Evolutionary conservation across 2,113 vertebrate species (phyloP).

Genomic region (Nematolebias whitei): DNA sequence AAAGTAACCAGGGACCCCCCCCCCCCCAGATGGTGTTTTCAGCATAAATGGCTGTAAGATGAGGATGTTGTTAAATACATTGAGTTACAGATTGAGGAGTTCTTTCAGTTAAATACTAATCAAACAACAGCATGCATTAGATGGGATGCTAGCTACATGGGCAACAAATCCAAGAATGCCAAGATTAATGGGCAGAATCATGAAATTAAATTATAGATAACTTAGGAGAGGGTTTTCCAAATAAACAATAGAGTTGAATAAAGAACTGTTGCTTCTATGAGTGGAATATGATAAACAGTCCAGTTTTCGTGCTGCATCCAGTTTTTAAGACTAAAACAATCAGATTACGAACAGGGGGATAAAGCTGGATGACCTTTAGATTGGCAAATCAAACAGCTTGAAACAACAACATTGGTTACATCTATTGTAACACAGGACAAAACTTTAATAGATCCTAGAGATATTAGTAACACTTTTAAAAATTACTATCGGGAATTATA

Average conservation of each 20-base stretch:
- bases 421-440: neutral
- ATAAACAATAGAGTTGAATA: neutral
- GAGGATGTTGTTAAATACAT: neutral
- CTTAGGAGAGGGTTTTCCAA: neutral
- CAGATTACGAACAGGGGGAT: neutral
- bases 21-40: neutral
- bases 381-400: conserved; percentile 4
- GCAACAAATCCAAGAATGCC: neutral
- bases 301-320: neutral
- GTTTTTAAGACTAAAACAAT: neutral
- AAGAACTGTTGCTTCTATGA: neutral
- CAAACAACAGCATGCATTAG: neutral
- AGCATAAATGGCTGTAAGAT: neutral
- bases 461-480: conserved; percentile 2
- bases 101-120: neutral
- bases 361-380: neutral
- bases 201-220: too few relatives aligned
- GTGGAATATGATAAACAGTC: conserved; percentile 11
- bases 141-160: conserved; percentile 3
- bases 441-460: neutral
- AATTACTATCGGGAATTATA: neutral
- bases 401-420: neutral
- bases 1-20: neutral
- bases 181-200: accelerated
- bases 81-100: neutral